Evolutionary conservation across 2,888 invertebrate species (phyloP), one percentile per base, ranked within the genome.

Genomic region (Latrodectus elegans): DNA sequence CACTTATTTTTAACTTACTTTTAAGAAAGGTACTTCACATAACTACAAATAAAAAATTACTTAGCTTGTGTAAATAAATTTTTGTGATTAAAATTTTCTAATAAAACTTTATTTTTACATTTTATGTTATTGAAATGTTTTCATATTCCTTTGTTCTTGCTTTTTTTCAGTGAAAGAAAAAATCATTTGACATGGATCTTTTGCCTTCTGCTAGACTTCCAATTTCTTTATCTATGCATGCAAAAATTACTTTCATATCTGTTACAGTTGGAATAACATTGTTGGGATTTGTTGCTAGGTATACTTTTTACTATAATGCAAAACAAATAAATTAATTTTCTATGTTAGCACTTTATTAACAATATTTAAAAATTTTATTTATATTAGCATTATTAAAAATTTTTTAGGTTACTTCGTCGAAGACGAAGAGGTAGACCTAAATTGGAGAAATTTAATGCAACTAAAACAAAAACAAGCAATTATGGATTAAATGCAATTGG

Each of bases 231-330:
- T 84, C 88, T 6, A 76, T 72, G 72, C 84, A 84, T 22, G 70
- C 76, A 38, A 84, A 96, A 95, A 94, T 96, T 86, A 94, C 95
- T 84, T 93, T 95, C 91, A 94, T 95, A 91, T 95, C 96, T 89
- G 93, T 96, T 89, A 94, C 95, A 76, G 94, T 96, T 65, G 96
- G 97, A 91, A 95, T 96, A 26, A 94, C 96, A 11, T 93, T 97
- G n/a, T 94, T 97, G 68, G 96, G 96, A 65, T 94, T 96, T 12
- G 92, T 97, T 53, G 96, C 97, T 68, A 94, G 95, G 90, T 96
- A 96, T 60, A 3, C 4, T 38, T 38, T 38, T 3, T 6, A 38
- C 4, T 38, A 38, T 38, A 38, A 38, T 38, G 6, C 6, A 38
- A 38, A 38, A 2, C 38, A 38, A 38, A 22, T 8, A 12, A 70